Evolutionary conservation across 2,797 vertebrate genomes (phyloP), one percentile per base, ranked within the genome.

Genomic region (Rhodeus uyekii): DNA sequence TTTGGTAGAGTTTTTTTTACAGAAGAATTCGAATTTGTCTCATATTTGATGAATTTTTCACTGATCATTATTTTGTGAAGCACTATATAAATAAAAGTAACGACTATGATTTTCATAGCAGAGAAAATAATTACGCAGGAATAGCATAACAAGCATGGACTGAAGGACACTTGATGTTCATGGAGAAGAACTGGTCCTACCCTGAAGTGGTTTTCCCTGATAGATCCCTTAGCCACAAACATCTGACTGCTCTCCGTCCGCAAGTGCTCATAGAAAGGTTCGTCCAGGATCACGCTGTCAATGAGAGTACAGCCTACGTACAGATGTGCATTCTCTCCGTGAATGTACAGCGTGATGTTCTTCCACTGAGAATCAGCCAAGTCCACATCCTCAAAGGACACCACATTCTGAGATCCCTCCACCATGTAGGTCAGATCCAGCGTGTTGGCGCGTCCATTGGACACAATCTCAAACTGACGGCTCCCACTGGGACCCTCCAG

Each of bases 311-410:
- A 99, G 92, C 97, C 97, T 89, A 99, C 93, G 24, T 95, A 97
- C 82, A 99, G 92, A 89, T 97, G 95, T 78, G 96, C 98, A 74
- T 94, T 96, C 86, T 99, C 98, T 5, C 95, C 95, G 0, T 95
- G 94, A 90, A 99, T 90, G 53, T 98, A 96, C 87, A 99, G 94
- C 0, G 97, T 98, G 91, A 99, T 86, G 67, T 99, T 98, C 94
- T 98, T 98, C 98, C 98, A 99, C 84, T 97, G 97, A 0, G 96
- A 96, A 87, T 99, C 97, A 0, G 97, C 95, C 76, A 99, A 92
- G 89, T 99, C 98, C 92, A 99, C 97, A 0, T 99, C 97, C 92
- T 99, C 97, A 72, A 99, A 95, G 24, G 96, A 97, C 86, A 97
- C 93, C 73, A 95, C 90, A 0, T 97, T 97, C 91, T 95, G 96